phyloP scores from a whole-genome alignment of 2,113 vertebrate species.

The Psittacus erithacus region DNA sequence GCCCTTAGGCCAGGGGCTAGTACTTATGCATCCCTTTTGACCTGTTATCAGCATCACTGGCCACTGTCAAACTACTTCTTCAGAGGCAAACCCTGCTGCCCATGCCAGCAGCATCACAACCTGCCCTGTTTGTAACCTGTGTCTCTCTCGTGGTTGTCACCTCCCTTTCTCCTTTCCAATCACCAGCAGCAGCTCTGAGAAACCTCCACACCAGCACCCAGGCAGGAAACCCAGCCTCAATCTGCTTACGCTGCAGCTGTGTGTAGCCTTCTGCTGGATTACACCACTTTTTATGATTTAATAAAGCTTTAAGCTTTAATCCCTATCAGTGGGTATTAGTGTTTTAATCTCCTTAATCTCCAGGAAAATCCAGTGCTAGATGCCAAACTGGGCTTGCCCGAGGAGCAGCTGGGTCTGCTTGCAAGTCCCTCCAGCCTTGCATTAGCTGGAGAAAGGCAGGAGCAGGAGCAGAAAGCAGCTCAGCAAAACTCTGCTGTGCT shows the following conservation, averaged over 20 bases:
- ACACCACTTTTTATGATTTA: slow-evolving; percentile 56
- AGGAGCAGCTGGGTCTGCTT: background rate
- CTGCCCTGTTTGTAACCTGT: background rate
- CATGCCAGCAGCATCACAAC: accelerated
- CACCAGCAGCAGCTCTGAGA: background rate
- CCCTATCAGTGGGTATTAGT: slow-evolving; percentile 29
- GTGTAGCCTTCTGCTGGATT: slow-evolving; percentile 31
- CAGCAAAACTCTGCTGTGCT: background rate
- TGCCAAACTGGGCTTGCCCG: background rate
- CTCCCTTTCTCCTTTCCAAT: background rate
- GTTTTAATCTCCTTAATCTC: slow-evolving; percentile 38
- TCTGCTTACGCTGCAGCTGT: slow-evolving; percentile 7
- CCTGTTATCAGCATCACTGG: background rate
- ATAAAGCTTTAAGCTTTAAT: slow-evolving; percentile 53
- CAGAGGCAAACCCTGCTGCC: background rate
- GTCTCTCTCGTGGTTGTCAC: background rate
- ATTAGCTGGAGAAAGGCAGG: background rate
- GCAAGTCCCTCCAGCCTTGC: background rate
- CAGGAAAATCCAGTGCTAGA: background rate
- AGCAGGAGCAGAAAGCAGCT: background rate
- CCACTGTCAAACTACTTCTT: background rate
- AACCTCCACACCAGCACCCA: background rate
- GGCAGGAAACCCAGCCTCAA: slow-evolving; percentile 39
- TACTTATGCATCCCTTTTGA: background rate
- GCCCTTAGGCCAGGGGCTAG: background rate